Percentiles rank a stretch among this genome's conserved stretches.
Conservation (phyloP, 2,113 vertebrate genomes). For the Oncorhynchus clarkii region DNA sequence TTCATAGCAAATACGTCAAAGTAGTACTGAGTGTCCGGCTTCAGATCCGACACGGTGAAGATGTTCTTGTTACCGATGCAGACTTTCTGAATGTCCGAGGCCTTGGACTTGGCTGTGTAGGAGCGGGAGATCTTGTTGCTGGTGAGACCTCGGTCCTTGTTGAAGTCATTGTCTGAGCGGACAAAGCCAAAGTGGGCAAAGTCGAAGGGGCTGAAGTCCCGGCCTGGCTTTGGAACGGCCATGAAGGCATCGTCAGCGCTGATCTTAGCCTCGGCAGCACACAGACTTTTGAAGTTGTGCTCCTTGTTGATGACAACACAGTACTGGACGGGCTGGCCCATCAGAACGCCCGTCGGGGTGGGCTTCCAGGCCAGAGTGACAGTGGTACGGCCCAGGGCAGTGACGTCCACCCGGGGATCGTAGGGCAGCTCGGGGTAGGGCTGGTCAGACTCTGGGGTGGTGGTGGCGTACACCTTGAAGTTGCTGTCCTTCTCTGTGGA, state of each 20-base stretch:
- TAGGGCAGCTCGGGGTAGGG: slow-evolving; percentile 94
- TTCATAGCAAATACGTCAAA: slow-evolving; percentile 95
- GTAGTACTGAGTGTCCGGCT: slow-evolving; percentile 94
- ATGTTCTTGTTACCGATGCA: slow-evolving; percentile 95
- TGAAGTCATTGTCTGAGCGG: slow-evolving; percentile 74
- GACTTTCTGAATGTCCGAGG: slow-evolving; percentile 83
- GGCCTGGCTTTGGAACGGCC: slow-evolving; percentile 87
- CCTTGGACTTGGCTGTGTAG: slow-evolving; percentile 68
- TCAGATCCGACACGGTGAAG: slow-evolving; percentile 91
- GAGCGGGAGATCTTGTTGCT: slow-evolving; percentile 78
- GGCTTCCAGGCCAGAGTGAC: slow-evolving; percentile 95
- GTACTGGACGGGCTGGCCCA: slow-evolving; percentile 90
- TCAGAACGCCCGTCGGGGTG: slow-evolving; percentile 84
- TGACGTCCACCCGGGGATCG: slow-evolving; percentile 92
- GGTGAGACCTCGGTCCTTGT: slow-evolving; percentile 61
- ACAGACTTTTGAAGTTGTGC: slow-evolving; percentile 98
- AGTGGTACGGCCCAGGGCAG: slow-evolving; percentile 86
- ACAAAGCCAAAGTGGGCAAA: slow-evolving; percentile 93
- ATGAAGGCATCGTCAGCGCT: slow-evolving; percentile 86
- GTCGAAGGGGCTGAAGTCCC: slow-evolving; percentile 96
- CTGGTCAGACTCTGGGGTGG: slow-evolving; percentile 93
- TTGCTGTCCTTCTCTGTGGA: slow-evolving; percentile 97
- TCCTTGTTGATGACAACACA: slow-evolving; percentile 95
- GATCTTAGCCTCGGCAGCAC: slow-evolving; percentile 89
- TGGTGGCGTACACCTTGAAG: slow-evolving; percentile 93